A percentile compares a stretch with the other conserved stretches of the same genome.
phyloP scores from a whole-genome alignment of 2,888 invertebrate species.

The Scaeva pyrastri region DNA sequence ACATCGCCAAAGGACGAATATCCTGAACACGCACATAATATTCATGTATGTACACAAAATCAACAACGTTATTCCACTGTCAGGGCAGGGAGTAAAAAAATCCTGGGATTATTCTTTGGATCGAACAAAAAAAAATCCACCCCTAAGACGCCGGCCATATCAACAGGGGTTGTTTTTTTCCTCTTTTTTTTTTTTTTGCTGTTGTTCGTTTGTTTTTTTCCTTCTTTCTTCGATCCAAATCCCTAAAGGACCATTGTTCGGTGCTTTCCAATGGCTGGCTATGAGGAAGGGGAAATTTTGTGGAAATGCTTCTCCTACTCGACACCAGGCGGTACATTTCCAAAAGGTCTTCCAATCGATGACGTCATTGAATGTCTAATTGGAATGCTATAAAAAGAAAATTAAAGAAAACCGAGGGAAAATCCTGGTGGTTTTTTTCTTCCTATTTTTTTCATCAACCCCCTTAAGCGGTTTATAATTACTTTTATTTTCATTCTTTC shows the following conservation, averaged over 20 bases:
- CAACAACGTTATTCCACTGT: conserved; percentile 42
- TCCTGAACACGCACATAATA: conserved; percentile 69
- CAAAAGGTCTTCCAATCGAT: conserved; percentile 49
- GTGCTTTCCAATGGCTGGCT: conserved; percentile 53
- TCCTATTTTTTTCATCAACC: conserved; percentile 4
- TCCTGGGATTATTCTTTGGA: conserved; percentile 50
- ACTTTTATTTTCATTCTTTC: conserved; percentile 64
- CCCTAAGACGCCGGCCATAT: conserved; percentile 61
- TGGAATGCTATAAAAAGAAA: conserved; percentile 48
- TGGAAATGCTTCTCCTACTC: conserved; percentile 62
- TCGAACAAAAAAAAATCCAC: conserved; percentile 60
- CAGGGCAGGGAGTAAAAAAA: conserved; percentile 38
- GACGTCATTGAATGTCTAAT: conserved; percentile 70
- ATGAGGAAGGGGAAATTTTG: conserved; percentile 45
- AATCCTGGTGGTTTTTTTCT: neutral
- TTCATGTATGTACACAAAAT: conserved; percentile 56
- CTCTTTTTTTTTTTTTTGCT: too few species aligned
- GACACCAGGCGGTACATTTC: conserved; percentile 59
- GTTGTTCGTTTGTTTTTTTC: too few species aligned
- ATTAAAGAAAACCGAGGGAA: neutral
- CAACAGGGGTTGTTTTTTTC: conserved; percentile 58
- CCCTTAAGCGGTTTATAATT: conserved; percentile 67
- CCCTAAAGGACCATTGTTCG: conserved; percentile 39
- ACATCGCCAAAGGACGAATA: conserved; percentile 59
- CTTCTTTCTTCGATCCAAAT: conserved; percentile 23